Percentiles rank a stretch among this genome's conserved stretches.
These are phyloP conservation scores for Macquaria australasica DNA, from an alignment of 2,113 vertebrate species.

Conservation along the genomic window DNA sequence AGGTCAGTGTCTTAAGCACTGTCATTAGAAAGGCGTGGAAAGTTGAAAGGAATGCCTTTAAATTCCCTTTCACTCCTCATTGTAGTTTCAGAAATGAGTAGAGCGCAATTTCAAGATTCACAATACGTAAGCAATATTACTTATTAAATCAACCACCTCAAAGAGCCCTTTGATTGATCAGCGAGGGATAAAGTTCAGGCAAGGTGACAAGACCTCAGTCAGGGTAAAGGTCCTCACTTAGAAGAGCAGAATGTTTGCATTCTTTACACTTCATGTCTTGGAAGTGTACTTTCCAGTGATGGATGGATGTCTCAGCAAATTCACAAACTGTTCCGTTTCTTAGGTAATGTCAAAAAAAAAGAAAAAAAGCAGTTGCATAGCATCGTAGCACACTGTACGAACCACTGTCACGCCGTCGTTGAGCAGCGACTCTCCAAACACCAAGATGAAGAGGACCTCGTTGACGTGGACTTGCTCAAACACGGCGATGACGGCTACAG, in stretches of 20 bases:
- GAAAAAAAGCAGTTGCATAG: background rate
- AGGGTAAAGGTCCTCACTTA: background rate
- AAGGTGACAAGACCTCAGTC: background rate
- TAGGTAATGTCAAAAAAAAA: background rate
- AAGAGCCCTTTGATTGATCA: background rate
- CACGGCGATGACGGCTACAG: conserved; percentile 95
- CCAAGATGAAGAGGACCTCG: conserved; percentile 97
- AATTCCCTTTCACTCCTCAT: background rate
- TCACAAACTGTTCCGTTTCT: background rate
- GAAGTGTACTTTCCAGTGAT: conserved; percentile 15
- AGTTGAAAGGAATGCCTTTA: background rate
- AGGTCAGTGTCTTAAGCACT: background rate
- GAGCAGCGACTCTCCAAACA: conserved; percentile 97
- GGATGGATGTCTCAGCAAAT: conserved; percentile 6
- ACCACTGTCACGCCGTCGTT: conserved; percentile 99
- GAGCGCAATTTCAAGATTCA: conserved; percentile 8
- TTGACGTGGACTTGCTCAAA: conserved; percentile 99
- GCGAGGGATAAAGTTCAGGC: background rate
- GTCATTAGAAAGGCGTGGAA: background rate
- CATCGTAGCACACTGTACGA: conserved; percentile 45
- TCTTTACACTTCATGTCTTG: background rate
- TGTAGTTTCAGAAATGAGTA: background rate
- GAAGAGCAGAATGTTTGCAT: conserved; percentile 5
- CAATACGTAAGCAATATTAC: background rate
- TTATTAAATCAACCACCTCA: conserved; percentile 4